phyloP scores from a whole-genome alignment of 2,888 invertebrate genomes.

The Xestia c-nigrum region DNA sequence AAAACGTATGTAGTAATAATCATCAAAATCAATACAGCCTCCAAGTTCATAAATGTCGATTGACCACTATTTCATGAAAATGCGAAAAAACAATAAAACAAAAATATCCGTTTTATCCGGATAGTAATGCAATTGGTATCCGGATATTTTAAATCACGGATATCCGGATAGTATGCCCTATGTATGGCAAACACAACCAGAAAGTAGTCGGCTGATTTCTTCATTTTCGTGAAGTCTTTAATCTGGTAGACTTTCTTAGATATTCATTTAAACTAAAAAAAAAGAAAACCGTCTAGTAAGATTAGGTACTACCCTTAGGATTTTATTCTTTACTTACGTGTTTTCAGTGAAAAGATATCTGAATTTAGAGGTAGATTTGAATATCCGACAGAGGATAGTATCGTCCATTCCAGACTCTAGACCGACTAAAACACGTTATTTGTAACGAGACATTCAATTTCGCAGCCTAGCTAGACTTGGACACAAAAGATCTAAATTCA shows the following conservation, averaged over 20 bases:
- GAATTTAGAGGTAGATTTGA: not conserved
- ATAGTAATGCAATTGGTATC: too few relatives aligned
- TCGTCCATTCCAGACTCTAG: conserved; percentile 6
- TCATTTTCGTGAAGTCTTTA: not conserved
- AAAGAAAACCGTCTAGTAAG: not conserved
- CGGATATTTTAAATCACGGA: too few relatives aligned
- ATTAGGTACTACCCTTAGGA: not conserved
- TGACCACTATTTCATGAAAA: too few relatives aligned
- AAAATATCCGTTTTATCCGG: too few relatives aligned
- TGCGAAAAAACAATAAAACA: too few relatives aligned
- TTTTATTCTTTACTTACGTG: not conserved
- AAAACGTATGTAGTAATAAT: too few relatives aligned
- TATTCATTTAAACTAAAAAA: not conserved
- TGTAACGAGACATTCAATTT: conserved; percentile 7
- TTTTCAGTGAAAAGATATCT: not conserved
- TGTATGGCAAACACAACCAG: not conserved
- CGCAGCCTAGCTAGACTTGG: not conserved
- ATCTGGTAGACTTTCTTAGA: not conserved
- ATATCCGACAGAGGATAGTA: not conserved
- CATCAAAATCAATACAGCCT: too few relatives aligned
- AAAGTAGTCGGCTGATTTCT: not conserved
- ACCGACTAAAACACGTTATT: not conserved
- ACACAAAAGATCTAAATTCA: not conserved
- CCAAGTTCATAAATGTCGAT: too few relatives aligned
- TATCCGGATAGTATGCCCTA: too few relatives aligned